Evolutionary conservation across 2,888 invertebrate species (phyloP).

Genomic region (Dendrolimus pini): DNA sequence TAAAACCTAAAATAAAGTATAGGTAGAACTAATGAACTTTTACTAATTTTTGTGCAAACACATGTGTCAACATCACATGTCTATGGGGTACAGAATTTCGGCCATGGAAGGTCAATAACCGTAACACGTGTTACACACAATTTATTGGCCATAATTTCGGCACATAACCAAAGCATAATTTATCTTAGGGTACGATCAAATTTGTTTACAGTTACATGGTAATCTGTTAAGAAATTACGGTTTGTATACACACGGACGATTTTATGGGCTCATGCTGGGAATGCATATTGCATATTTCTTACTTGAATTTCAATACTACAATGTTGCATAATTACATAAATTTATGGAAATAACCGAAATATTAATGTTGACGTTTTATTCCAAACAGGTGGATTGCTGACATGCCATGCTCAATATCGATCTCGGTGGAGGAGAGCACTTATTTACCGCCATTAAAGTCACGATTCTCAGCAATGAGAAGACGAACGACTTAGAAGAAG

Average conservation of each 20-base stretch:
- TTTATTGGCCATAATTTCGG: constrained; percentile 41
- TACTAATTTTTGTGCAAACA: constrained; percentile 34
- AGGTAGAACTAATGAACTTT: constrained; percentile 7
- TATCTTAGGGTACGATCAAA: neutral
- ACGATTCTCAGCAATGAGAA: too few relatives aligned
- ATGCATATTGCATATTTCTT: too few relatives aligned
- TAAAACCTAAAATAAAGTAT: too few relatives aligned
- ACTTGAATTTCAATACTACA: too few relatives aligned
- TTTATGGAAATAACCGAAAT: too few relatives aligned
- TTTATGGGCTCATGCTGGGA: neutral
- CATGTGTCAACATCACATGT: constrained; percentile 20
- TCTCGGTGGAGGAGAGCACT: too few relatives aligned
- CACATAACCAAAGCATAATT: neutral
- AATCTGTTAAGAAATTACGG: neutral
- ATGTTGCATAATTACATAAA: too few relatives aligned
- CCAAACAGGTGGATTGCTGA: too few relatives aligned
- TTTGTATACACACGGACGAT: neutral
- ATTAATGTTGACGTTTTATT: too few relatives aligned
- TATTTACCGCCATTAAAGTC: too few relatives aligned
- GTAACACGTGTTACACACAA: constrained; percentile 39
- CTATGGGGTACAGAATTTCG: constrained; percentile 42
- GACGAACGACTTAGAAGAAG: too few relatives aligned
- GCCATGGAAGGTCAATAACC: constrained; percentile 42
- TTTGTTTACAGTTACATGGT: neutral
- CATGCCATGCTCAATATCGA: too few relatives aligned